Conservation (phyloP, 2,113 vertebrate species). For the Calyptomena viridis region DNA sequence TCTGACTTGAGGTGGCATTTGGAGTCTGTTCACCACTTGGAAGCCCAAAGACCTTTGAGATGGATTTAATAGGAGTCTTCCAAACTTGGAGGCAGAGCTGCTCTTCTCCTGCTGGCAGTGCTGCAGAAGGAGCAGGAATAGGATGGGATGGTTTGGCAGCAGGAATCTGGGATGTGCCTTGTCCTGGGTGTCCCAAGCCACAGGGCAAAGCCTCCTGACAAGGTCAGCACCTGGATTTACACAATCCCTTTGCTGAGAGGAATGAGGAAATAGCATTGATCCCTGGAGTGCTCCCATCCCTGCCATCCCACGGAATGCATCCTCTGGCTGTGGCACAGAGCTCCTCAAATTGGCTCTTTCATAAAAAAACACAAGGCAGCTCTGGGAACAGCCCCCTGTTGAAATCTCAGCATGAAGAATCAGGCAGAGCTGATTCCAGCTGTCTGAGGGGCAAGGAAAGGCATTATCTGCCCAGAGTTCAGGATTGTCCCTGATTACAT, state of each 20-base stretch:
- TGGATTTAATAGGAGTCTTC: neutral
- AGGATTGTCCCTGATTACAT: constrained; percentile 35
- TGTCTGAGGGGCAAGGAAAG: neutral
- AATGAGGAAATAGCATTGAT: neutral
- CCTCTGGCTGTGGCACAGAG: fast-evolving
- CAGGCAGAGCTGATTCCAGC: neutral
- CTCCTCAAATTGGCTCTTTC: neutral
- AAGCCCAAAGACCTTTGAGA: neutral
- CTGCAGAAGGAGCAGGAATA: neutral
- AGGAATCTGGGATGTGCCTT: neutral
- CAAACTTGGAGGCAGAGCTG: neutral
- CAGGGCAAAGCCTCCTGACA: neutral
- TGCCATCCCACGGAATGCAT: neutral
- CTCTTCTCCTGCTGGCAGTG: neutral
- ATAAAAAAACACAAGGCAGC: neutral
- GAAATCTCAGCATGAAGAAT: fast-evolving
- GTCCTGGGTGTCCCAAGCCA: neutral
- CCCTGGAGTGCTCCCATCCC: fast-evolving
- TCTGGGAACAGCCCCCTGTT: neutral
- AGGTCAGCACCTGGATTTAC: neutral
- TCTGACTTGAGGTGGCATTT: neutral
- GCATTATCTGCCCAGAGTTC: neutral
- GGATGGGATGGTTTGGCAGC: neutral
- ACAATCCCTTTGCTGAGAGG: neutral
- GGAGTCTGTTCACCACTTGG: neutral